Conservation (phyloP, 1,140 invertebrate genomes). For the Drosophila dunni region DNA sequence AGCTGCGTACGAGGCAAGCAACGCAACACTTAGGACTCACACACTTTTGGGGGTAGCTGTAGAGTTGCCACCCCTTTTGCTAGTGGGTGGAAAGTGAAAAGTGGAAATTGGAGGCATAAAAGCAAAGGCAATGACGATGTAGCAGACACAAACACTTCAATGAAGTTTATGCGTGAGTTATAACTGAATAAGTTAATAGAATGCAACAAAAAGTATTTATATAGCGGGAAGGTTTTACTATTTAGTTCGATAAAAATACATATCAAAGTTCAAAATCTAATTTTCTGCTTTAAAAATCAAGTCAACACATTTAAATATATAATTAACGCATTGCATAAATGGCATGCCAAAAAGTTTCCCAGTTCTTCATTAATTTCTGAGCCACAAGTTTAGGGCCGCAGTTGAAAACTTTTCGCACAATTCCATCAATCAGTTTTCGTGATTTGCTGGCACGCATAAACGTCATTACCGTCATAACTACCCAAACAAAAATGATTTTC, state of each 20-base stretch:
- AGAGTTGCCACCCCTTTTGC: constrained; percentile 54
- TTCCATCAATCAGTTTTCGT: constrained; percentile 12
- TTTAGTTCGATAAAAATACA: too few species aligned
- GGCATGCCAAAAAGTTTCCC: too few species aligned
- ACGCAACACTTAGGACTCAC: constrained; percentile 30
- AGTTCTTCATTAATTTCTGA: neutral
- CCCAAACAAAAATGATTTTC: constrained; percentile 59
- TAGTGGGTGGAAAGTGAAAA: constrained; percentile 20
- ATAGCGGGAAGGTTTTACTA: too few species aligned
- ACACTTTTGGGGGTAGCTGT: neutral
- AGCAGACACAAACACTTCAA: constrained; percentile 25
- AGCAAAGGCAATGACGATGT: constrained; percentile 40
- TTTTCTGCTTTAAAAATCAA: too few species aligned
- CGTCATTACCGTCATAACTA: constrained; percentile 39
- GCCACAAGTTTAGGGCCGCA: neutral
- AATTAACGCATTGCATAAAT: too few species aligned
- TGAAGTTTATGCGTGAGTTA: constrained; percentile 51
- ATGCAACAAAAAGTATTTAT: neutral
- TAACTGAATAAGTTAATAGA: constrained; percentile 11
- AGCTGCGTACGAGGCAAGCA: constrained; percentile 50
- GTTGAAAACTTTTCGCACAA: neutral
- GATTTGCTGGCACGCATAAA: constrained; percentile 56
- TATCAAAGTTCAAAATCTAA: too few species aligned
- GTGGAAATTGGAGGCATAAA: constrained; percentile 27
- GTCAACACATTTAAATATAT: too few species aligned